These are phyloP conservation scores for Netelia inedita DNA, from an alignment of 2,888 invertebrate genomes.

Conservation along the genomic window DNA sequence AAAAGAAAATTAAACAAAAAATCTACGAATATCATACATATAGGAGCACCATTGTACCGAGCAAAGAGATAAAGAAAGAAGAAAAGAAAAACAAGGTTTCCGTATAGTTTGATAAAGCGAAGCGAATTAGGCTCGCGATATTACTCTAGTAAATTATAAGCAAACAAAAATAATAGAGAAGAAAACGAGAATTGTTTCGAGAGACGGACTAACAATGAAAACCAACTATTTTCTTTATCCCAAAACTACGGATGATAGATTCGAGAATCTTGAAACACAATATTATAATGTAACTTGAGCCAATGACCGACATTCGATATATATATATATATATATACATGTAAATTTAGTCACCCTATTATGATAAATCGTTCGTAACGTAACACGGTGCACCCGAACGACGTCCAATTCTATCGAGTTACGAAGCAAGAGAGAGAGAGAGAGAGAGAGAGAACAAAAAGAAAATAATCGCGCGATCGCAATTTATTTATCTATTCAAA, in stretches of 20 bases:
- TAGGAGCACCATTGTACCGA: constrained; percentile 68
- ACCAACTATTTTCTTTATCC: constrained; percentile 64
- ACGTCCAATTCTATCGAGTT: constrained; percentile 66
- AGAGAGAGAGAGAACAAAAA: constrained; percentile 61
- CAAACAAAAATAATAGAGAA: constrained; percentile 26
- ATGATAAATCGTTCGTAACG: constrained; percentile 55
- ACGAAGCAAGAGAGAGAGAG: constrained; percentile 56
- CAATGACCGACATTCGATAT: constrained; percentile 47
- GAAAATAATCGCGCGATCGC: constrained; percentile 72
- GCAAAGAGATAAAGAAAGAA: constrained; percentile 32
- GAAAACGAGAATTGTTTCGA: constrained; percentile 9
- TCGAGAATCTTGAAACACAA: constrained; percentile 31
- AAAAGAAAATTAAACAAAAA: constrained; percentile 59
- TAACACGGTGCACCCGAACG: constrained; percentile 37
- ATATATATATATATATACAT: constrained; percentile 7
- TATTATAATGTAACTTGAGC: constrained; percentile 18
- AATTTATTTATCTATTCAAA: constrained; percentile 80
- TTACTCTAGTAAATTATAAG: constrained; percentile 47
- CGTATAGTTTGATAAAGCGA: constrained; percentile 73
- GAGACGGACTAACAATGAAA: constrained; percentile 53
- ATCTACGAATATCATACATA: constrained; percentile 66
- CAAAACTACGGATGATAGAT: constrained; percentile 39
- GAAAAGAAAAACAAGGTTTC: constrained; percentile 47
- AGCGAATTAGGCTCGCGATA: constrained; percentile 72
- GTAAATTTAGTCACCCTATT: constrained; percentile 48